These are phyloP conservation scores for Gymnarchus niloticus DNA, from an alignment of 2,113 vertebrate species.

Conservation along the genomic window DNA sequence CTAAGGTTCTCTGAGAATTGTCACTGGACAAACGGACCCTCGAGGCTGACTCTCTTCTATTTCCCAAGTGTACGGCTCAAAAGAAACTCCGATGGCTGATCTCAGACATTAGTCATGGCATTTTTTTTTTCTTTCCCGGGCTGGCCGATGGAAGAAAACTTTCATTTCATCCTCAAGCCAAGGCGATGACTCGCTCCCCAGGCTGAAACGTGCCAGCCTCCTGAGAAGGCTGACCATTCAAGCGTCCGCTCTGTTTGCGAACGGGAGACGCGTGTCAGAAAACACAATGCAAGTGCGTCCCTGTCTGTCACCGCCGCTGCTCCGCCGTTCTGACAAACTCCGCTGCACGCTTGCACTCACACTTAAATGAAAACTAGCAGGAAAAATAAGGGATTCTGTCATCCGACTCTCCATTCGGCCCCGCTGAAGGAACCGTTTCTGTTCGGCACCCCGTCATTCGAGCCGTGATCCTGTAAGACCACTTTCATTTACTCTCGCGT, in stretches of 20 bases:
- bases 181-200: background rate
- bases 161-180: background rate
- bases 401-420: background rate
- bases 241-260: background rate
- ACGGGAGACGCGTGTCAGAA: background rate
- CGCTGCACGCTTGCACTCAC: background rate
- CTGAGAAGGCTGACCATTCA: background rate
- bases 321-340: conserved; percentile 3
- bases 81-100: background rate
- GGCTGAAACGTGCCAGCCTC: background rate
- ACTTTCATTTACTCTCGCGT: background rate
- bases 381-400: conserved; percentile 45
- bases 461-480: background rate
- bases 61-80: background rate
- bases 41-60: background rate
- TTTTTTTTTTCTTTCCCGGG: background rate
- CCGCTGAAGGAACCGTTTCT: background rate
- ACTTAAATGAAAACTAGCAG: conserved; percentile 31
- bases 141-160: background rate
- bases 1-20: background rate
- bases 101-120: background rate
- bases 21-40: background rate
- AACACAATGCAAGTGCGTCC: background rate
- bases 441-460: too few species aligned
- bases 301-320: background rate